Conservation (phyloP, 2,888 invertebrate species). For the Sphaeridia pumilis region DNA sequence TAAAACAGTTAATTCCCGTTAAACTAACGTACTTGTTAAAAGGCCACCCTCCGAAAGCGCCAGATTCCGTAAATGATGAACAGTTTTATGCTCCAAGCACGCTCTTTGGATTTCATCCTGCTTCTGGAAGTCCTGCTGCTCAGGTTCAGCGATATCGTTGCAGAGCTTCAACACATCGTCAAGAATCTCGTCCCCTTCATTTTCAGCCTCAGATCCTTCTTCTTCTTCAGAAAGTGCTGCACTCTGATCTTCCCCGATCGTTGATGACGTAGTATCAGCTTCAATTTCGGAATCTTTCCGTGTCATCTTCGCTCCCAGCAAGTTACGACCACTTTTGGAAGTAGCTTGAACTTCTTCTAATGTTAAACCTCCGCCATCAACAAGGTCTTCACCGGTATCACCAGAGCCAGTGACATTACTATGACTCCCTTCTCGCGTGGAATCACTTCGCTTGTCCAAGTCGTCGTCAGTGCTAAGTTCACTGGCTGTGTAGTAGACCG, state of each 20-base stretch:
- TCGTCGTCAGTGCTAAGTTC: constrained; percentile 13
- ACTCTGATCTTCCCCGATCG: constrained; percentile 18
- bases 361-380: background rate
- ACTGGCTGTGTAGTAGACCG: constrained; percentile 28
- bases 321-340: background rate
- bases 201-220: constrained; percentile 4
- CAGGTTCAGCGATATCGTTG: constrained; percentile 26
- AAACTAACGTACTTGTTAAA: constrained; percentile 28
- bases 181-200: constrained; percentile 13
- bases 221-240: constrained; percentile 9
- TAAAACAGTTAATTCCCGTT: too few relatives aligned
- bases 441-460: constrained; percentile 2
- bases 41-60: constrained; percentile 31
- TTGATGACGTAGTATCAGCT: constrained; percentile 17
- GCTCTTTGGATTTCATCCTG: constrained; percentile 23
- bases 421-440: background rate
- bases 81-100: constrained; percentile 1
- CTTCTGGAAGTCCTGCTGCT: constrained; percentile 22
- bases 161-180: constrained; percentile 29
- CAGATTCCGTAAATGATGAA: constrained; percentile 18
- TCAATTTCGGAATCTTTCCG: background rate
- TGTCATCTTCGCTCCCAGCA: background rate
- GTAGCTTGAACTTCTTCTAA: background rate
- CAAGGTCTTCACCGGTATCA: too few relatives aligned
- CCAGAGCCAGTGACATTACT: background rate